Base-by-base conservation (phyloP, 2,888 invertebrate species). In the Apodemia hepburni region DNA sequence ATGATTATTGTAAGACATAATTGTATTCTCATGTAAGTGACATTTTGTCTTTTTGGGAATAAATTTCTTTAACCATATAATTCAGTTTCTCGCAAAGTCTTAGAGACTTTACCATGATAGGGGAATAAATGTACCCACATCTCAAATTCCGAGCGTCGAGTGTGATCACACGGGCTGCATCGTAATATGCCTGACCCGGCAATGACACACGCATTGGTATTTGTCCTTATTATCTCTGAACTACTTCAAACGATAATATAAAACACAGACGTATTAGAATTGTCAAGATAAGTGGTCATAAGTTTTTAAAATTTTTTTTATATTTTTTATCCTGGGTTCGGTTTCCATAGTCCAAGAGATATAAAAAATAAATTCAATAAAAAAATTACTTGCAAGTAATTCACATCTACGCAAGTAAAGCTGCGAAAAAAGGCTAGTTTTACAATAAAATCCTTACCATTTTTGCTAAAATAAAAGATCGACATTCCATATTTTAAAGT, bases 141-240 rank as follows among this genome's bases (percentile, higher is more conserved):
- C 79, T 79, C 73, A 76, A 79, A 87, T 87, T 86, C 86, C 72
- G 75, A 69, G 65, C 82, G 73, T 71, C 75, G 69, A 75, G 75
- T 69, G 73, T 61, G 76, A 75, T 77, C 74, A 77, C 82, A 81
- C 73, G 80, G 69, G 73, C 79, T 83, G 85, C 84, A 87, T 87
- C 73, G 79, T 81, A 87, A 87, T 88, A 77, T 17, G 57, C 29
- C 71, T 74, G 72, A 69, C 67, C 69, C 71, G 71, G 65, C 71
- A 67, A 66, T 65, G 65, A 68, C 67, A 75, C 74, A 82, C 79
- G 82, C 79, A 70, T 66, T 73, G 75, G 77, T 74, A 83, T 85
- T 75, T 75, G 75, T 77, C 74, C 74, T 78, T 76, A 75, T 76
- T 77, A 54, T 58, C 65, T 62, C 57, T 29, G 57, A 66, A 63